These are phyloP conservation scores for Sternarchorhynchus goeldii DNA, from an alignment of 2,797 vertebrate species.

Conservation along the genomic window DNA sequence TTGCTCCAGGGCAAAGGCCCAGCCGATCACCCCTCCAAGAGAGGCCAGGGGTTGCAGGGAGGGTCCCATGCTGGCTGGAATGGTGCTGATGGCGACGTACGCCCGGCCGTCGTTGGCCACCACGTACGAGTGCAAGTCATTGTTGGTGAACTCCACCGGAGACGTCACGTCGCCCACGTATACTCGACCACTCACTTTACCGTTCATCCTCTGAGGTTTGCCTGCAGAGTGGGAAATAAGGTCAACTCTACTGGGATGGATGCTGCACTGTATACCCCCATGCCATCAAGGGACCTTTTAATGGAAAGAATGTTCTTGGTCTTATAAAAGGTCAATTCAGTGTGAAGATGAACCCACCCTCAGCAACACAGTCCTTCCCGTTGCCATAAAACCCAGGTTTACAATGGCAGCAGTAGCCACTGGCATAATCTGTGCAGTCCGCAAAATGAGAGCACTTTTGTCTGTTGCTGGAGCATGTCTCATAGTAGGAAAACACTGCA, in stretches of 20 bases:
- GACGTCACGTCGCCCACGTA: conserved; percentile 79
- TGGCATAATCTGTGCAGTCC: conserved; percentile 84
- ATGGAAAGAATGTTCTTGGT: not conserved
- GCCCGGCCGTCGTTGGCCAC: conserved; percentile 94
- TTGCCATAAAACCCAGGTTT: conserved; percentile 92
- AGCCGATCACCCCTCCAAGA: conserved; percentile 90
- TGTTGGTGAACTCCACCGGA: conserved; percentile 79
- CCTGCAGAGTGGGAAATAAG: conserved; percentile 68
- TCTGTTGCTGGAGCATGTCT: conserved; percentile 83
- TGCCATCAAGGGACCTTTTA: too few species aligned
- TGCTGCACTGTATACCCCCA: not conserved
- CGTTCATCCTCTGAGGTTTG: conserved; percentile 92
- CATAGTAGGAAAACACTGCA: conserved; percentile 89
- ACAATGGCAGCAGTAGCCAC: conserved; percentile 91
- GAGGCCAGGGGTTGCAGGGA: conserved; percentile 86
- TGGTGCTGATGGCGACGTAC: conserved; percentile 92
- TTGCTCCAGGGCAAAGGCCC: conserved; percentile 95
- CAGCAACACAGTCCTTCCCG: conserved; percentile 90
- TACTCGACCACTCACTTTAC: conserved; percentile 87
- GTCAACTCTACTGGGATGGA: too few species aligned
- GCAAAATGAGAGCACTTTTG: conserved; percentile 89
- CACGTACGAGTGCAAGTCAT: conserved; percentile 94
- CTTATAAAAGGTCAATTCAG: not conserved
- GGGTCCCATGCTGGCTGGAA: conserved; percentile 79
- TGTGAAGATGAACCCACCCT: conserved; percentile 74